phyloP scores from a whole-genome alignment of 2,113 vertebrate species.

The Gymnorhina tibicen region DNA sequence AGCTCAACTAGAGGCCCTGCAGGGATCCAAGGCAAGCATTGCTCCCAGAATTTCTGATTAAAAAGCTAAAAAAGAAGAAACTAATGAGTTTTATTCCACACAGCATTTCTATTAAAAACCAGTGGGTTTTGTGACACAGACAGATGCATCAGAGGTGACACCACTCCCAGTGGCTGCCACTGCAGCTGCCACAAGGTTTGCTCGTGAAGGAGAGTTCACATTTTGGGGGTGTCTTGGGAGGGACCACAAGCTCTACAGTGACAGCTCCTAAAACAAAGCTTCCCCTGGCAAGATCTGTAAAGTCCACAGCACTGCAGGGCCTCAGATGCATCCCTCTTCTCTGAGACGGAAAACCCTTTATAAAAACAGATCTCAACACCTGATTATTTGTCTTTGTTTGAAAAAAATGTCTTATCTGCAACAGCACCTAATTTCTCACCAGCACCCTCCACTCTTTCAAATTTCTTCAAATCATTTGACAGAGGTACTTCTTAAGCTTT shows the following conservation, averaged over 20 bases:
- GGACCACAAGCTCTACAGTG: not conserved
- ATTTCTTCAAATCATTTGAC: not conserved
- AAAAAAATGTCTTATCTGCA: not conserved
- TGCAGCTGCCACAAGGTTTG: not conserved
- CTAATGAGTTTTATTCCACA: not conserved
- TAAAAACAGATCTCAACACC: not conserved
- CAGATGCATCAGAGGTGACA: not conserved
- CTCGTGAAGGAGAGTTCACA: not conserved
- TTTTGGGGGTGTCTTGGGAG: not conserved
- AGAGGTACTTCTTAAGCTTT: not conserved
- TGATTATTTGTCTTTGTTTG: not conserved
- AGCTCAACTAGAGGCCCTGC: not conserved
- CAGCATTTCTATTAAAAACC: not conserved
- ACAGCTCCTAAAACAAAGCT: not conserved
- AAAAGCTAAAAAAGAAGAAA: not conserved
- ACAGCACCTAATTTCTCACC: not conserved
- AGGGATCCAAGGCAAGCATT: not conserved
- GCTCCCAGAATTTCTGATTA: not conserved
- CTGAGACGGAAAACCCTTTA: not conserved
- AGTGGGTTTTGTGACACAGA: not conserved
- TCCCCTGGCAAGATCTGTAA: not conserved
- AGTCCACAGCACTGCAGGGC: not conserved
- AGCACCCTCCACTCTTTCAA: not conserved
- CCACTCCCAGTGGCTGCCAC: not conserved
- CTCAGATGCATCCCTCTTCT: not conserved